phyloP scores from a whole-genome alignment of 1,140 invertebrate genomes.

The Coenobita brevimanus region DNA sequence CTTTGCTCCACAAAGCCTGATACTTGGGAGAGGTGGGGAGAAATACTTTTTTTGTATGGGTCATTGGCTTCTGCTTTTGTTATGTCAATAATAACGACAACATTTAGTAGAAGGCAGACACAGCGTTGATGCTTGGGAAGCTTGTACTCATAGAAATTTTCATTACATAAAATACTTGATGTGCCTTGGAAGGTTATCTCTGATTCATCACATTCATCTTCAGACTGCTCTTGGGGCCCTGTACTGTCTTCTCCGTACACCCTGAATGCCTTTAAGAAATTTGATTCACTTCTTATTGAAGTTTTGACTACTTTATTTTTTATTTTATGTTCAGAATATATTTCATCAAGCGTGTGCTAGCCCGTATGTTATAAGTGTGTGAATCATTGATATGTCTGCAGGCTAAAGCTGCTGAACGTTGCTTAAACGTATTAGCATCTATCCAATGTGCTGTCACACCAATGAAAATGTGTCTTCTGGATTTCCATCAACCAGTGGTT shows the following conservation, averaged over 20 bases:
- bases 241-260: slow-evolving; percentile 36
- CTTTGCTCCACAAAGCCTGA: neutral
- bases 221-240: slow-evolving; percentile 4
- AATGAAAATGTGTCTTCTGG: neutral
- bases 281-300: slow-evolving; percentile 43
- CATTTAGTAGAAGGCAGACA: neutral
- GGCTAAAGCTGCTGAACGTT: slow-evolving; percentile 5
- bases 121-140: slow-evolving; percentile 13
- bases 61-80: neutral
- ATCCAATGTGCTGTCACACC: slow-evolving; percentile 27
- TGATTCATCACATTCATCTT: neutral
- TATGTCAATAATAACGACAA: neutral
- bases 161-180: neutral
- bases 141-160: neutral
- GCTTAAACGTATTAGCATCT: neutral
- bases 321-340: slow-evolving; percentile 34
- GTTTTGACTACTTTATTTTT: slow-evolving; percentile 31
- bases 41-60: neutral
- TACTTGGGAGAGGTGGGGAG: neutral
- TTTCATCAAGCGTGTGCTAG: slow-evolving; percentile 25
- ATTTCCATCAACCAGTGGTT: slow-evolving; percentile 27
- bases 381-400: too few species aligned
- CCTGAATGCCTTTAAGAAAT: slow-evolving; percentile 46
- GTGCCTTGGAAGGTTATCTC: slow-evolving; percentile 4
- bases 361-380: slow-evolving; percentile 46